Evolutionary conservation across 2,888 invertebrate species (phyloP), one percentile per base, ranked within the genome.

Genomic region (Scaptodrosophila latifasciaeformis): DNA sequence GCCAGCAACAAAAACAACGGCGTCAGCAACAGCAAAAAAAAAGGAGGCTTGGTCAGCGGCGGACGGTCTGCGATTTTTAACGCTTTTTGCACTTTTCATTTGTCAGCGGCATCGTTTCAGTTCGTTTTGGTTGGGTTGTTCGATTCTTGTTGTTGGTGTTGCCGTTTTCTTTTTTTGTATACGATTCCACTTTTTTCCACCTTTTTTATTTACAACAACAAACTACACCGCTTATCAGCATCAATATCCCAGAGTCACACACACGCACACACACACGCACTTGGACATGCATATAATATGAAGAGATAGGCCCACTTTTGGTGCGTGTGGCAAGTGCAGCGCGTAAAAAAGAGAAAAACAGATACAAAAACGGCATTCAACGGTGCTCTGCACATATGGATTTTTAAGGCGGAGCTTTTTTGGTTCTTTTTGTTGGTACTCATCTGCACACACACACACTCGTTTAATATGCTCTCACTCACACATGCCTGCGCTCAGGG

Each of bases 321-420:
- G 27, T 51, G 43, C 48, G 58, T 54, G 54, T 46, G 59, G 45
- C 40, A 35, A 10, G 21, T 66, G 21, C 10, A 58, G 74, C 66
- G 83, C 64, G 82, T 64, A 80, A 80, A 80, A 80, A 78, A 82
- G 83, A 80, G 82, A 82, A 82, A 81, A 80, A 82, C 65, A 70
- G 77, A 81, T 66, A 83, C 79, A 83, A 81, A 75, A 69, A 67
- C 3, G 4, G 24, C 24, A 7, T 24, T 7, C 24, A n/a, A n/a
- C 24, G 24, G 24, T 24, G 24, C 7, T 7, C 24, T 24, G 80
- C 80, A 80, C 82, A 82, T 81, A 70, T 65, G 63, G 69, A 82
- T 79, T 84, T 83, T 83, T 82, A 84, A 82, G 82, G 82, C 82
- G 82, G 82, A 82, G 82, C 84, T 84, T 84, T 82, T 82, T 82